Base-by-base conservation (phyloP, 2,888 invertebrate species). In the Cremastinae sp. region DNA sequence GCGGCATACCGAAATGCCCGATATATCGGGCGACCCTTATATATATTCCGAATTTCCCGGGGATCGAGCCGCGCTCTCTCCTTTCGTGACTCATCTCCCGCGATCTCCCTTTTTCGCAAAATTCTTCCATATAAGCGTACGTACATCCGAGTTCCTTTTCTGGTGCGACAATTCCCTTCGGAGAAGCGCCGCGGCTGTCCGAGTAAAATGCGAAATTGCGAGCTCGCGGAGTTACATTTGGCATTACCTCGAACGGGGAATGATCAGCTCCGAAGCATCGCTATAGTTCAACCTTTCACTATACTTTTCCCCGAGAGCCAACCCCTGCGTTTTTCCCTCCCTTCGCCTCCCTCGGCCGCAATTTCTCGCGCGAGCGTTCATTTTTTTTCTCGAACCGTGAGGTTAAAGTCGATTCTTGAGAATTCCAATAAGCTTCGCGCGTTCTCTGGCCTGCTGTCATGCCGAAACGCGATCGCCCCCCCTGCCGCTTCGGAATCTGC, bases 351-450 rank as follows among this genome's bases (percentile, higher is more conserved):
- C n/a, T n/a, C 45, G 36, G 7, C 36, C 5, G 9, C 62, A 49
- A 62, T 80, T 80, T 78, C 78, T 75, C 62, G 70, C 70, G 20
- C 74, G 74, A 79, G 68, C 68, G 62, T 70, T 64, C 38, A 59
- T 41, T 41, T 12, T 41, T 9, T 9, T n/a, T 9, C 4, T 2
- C 2, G 9, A 41, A 41, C 9, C 41, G 12, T 12, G 12, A 45
- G n/a, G 22, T 54, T n/a, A 9, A 14, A 68, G 68, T 68, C 75
- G 75, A 75, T 73, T 69, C 72, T 69, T 51, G 62, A 62, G 76
- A 72, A 72, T 76, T 72, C 69, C 76, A 73, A 73, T 73, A 72
- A 73, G 73, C 76, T 72, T 58, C 58, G 53, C 66, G 28, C 64
- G 22, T 4, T 47, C 18, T 43, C 53, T 20, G 28, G 28, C 2